Percentiles rank a stretch among this genome's conserved stretches.
Evolutionary conservation across 2,888 invertebrate species (phyloP).

Genomic region (Pseudeuparius sepicola): DNA sequence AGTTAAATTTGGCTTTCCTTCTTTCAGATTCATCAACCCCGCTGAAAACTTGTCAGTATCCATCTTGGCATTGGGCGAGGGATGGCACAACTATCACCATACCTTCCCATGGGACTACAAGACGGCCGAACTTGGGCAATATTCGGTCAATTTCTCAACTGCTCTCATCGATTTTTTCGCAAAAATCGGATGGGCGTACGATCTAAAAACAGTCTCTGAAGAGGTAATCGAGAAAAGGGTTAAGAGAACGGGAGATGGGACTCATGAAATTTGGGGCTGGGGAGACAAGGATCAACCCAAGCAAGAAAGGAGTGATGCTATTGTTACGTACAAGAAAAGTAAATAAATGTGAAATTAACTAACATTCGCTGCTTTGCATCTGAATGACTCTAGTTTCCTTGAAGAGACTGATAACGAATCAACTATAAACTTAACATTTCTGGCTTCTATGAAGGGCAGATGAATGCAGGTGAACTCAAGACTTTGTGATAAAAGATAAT

Average conservation of each 20-base stretch:
- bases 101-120: constrained; percentile 80
- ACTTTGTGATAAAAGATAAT: too few species aligned
- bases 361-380: too few species aligned
- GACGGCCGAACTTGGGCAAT: constrained; percentile 58
- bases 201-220: constrained; percentile 67
- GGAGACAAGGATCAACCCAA: constrained; percentile 56
- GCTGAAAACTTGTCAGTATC: constrained; percentile 61
- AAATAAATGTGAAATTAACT: too few species aligned
- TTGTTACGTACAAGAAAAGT: constrained; percentile 30
- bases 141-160: constrained; percentile 61
- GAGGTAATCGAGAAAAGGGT: constrained; percentile 61
- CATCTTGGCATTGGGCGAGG: constrained; percentile 61
- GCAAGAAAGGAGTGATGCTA: constrained; percentile 33
- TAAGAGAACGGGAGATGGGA: constrained; percentile 34
- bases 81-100: constrained; percentile 86
- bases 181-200: constrained; percentile 78
- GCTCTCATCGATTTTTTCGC: constrained; percentile 72
- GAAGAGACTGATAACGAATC: too few species aligned
- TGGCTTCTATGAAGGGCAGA: too few species aligned
- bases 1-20: neutral
- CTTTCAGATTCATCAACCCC: constrained; percentile 53
- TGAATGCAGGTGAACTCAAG: too few species aligned
- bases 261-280: constrained; percentile 65
- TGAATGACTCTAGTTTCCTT: too few species aligned
- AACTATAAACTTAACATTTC: too few species aligned